A percentile compares a stretch with the other conserved stretches of the same genome.
Evolutionary conservation across 2,888 invertebrate genomes (phyloP).

Genomic region (Keiferia lycopersicella): DNA sequence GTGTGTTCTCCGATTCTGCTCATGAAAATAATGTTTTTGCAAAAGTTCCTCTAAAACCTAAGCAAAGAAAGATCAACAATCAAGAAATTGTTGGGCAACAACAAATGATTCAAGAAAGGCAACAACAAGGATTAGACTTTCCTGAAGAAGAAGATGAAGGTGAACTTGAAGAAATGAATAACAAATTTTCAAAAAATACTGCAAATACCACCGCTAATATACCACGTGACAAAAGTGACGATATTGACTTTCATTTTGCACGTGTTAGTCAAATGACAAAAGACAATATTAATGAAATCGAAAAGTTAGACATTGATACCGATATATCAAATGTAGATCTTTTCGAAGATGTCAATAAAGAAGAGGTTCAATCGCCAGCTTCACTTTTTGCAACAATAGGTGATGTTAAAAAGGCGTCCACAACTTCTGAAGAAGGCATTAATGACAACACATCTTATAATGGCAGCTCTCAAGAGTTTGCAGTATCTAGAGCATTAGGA

Average conservation of each 20-base stretch:
- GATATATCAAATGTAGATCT: slow-evolving; percentile 82
- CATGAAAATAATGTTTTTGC: slow-evolving; percentile 84
- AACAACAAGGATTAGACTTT: slow-evolving; percentile 70
- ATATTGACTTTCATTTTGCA: slow-evolving; percentile 77
- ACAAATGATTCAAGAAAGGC: slow-evolving; percentile 72
- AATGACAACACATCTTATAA: slow-evolving; percentile 80
- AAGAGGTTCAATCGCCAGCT: slow-evolving; percentile 83
- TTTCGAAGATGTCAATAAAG: slow-evolving; percentile 83
- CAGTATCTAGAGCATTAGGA: slow-evolving; percentile 90
- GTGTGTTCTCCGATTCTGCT: slow-evolving; percentile 86
- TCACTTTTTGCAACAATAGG: slow-evolving; percentile 88
- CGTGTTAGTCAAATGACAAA: slow-evolving; percentile 79
- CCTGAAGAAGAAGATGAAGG: slow-evolving; percentile 59
- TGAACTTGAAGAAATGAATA: slow-evolving; percentile 65
- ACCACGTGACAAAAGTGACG: slow-evolving; percentile 75
- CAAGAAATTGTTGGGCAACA: slow-evolving; percentile 78
- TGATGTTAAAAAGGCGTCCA: slow-evolving; percentile 84
- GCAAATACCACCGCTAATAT: slow-evolving; percentile 40
- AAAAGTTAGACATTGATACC: slow-evolving; percentile 80
- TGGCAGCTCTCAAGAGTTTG: slow-evolving; percentile 90
- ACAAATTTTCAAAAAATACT: slow-evolving; percentile 39
- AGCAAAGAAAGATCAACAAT: slow-evolving; percentile 70
- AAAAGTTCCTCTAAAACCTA: slow-evolving; percentile 79
- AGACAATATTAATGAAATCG: slow-evolving; percentile 70
- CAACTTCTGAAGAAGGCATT: slow-evolving; percentile 81